Base-by-base conservation (phyloP, 2,888 invertebrate species). In the Nemapogon koenigi region DNA sequence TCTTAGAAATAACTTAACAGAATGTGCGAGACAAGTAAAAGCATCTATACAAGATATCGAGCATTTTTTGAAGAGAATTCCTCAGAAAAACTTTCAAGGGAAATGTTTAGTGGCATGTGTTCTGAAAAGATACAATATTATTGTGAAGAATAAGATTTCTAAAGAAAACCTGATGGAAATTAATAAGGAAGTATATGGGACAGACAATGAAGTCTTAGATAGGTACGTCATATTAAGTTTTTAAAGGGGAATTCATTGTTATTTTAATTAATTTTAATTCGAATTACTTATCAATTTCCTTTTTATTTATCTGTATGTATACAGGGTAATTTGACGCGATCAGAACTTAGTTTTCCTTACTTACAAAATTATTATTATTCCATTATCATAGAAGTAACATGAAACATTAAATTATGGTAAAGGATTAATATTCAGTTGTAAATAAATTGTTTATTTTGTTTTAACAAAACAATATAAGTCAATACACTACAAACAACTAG, bases 81-180 rank as follows among this genome's bases (percentile, higher is more conserved):
- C 78, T 0, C 75, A 73, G 32, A 47, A 55, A 0, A 54, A 64
- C 0, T 44, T 58, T 47, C 57, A 70, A 43, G 76, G 76, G 0
- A 75, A 76, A 54, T 76, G 76, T 35, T 71, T 76, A 41, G 78
- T 76, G 2, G 76, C 76, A 0, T 76, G 76, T 40, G 73, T 76
- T 19, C 42, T 76, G 2, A 75, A 67, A 44, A 52, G 73, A 1
- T 76, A 71, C 40, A 45, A 53, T 0, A 65, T 76, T 2, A 75
- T 76, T 43, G 55, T 49, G 10, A 60, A 65, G 3, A 72, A 78
- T 38, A 73, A 69, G 47, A 57, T 78, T 4, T 53, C 55, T 17
- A 49, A 46, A 8, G 48, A 55, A 1, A 55, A 59, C 14, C 58
- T 78, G 37, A 42, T 78, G 26, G 65, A 66, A 35, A 57, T 59